A percentile compares a stretch with the other conserved stretches of the same genome.
Evolutionary conservation across 2,888 invertebrate species (phyloP).

Genomic region (Aphrophora alni): DNA sequence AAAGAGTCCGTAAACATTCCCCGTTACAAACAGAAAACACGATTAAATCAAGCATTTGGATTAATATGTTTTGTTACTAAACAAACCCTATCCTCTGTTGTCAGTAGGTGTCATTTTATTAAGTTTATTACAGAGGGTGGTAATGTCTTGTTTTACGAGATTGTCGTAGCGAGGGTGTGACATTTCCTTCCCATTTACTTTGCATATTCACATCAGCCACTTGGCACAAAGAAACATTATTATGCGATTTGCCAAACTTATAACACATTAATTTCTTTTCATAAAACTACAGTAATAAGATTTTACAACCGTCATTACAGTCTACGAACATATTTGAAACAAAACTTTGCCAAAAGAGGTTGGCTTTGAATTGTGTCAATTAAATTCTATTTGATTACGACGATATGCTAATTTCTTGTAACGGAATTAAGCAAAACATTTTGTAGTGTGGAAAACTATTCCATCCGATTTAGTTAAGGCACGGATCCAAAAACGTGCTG

Average conservation of each 20-base stretch:
- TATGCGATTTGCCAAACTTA: background rate
- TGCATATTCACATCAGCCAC: background rate
- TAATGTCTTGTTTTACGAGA: background rate
- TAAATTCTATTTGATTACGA: background rate
- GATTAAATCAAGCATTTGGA: no score
- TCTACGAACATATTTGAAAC: background rate
- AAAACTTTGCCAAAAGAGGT: background rate
- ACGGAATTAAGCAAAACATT: background rate
- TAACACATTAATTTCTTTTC: background rate
- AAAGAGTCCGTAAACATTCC: no score
- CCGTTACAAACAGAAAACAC: no score
- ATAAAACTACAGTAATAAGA: background rate
- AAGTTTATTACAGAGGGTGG: background rate
- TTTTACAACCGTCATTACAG: background rate
- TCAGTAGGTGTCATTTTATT: background rate
- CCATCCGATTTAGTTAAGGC: no score
- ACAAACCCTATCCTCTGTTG: background rate
- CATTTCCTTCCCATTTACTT: background rate
- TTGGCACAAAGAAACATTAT: background rate
- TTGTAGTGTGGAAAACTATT: no score
- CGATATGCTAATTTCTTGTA: background rate
- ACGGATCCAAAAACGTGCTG: no score
- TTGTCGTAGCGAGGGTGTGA: background rate
- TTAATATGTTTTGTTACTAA: background rate
- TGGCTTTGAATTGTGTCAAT: background rate